Conservation (phyloP, 2,888 invertebrate genomes). For the Drosophila colorata region DNA sequence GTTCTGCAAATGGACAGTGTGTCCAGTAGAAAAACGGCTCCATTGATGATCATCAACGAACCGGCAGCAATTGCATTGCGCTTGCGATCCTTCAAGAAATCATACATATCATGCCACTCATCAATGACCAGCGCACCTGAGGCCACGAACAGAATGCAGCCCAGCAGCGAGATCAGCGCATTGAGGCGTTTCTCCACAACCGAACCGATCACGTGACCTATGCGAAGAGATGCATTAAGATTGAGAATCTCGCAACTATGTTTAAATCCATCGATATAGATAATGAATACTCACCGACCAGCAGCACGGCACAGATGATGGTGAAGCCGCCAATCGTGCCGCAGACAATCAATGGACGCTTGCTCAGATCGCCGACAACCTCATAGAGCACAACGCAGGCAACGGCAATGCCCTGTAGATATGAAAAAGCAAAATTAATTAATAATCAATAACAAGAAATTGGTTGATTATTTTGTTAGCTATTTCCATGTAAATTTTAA, state of each 20-base stretch:
- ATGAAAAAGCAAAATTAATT: not conserved
- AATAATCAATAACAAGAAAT: conserved; percentile 4
- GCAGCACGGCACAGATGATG: conserved; percentile 80
- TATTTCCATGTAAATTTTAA: no score
- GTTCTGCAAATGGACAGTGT: conserved; percentile 84
- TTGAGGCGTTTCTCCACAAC: conserved; percentile 83
- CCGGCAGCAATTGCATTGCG: conserved; percentile 83
- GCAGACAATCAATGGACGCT: conserved; percentile 75
- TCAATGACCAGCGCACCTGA: conserved; percentile 83
- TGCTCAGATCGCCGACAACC: conserved; percentile 63
- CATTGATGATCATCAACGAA: conserved; percentile 84
- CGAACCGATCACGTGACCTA: conserved; percentile 82
- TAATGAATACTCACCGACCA: conserved; percentile 71
- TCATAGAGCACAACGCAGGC: conserved; percentile 82
- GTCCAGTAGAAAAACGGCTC: conserved; percentile 82
- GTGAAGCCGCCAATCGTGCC: conserved; percentile 83
- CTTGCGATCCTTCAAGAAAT: conserved; percentile 75
- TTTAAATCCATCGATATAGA: not conserved
- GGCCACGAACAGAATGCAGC: conserved; percentile 81
- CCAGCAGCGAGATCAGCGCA: conserved; percentile 81
- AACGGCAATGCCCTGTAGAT: conserved; percentile 80
- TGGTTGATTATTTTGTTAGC: not conserved
- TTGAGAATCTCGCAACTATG: not conserved
- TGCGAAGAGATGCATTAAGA: not conserved
- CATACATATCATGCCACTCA: conserved; percentile 79